These are phyloP conservation scores for Biston betularia DNA, from an alignment of 2,888 invertebrate species.

Conservation along the genomic window DNA sequence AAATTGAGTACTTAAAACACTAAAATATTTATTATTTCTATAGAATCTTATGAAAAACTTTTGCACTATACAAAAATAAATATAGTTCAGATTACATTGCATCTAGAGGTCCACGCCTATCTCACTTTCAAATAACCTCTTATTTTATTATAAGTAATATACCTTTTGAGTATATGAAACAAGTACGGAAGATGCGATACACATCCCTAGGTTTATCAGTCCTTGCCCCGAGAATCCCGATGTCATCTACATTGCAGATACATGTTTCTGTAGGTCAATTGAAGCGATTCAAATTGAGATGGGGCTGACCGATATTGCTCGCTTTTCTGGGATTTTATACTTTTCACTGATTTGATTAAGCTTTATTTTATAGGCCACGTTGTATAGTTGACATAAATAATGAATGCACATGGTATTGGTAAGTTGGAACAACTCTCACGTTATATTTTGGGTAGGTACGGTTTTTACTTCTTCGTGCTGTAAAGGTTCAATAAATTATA, in stretches of 20 bases:
- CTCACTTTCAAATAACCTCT: no score
- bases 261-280: conserved; percentile 2
- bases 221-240: neutral
- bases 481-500: no score
- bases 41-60: neutral
- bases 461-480: no score
- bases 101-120: no score
- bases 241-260: neutral
- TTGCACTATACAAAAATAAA: no score
- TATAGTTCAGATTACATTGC: no score
- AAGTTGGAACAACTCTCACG: no score
- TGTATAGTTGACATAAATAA: no score
- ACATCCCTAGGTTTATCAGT: neutral
- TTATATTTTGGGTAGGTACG: no score
- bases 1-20: neutral
- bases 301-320: neutral
- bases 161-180: neutral
- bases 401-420: no score
- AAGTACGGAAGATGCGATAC: neutral
- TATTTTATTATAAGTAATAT: no score
- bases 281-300: conserved; percentile 8
- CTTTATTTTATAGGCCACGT: no score
- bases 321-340: conserved; percentile 2
- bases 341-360: neutral
- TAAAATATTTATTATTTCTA: neutral